A percentile compares a stretch with the other conserved stretches of the same genome.
These are phyloP conservation scores for Montipora efflorescens DNA, from an alignment of 64 coral and sea anemone genomes.

Conservation along the genomic window DNA sequence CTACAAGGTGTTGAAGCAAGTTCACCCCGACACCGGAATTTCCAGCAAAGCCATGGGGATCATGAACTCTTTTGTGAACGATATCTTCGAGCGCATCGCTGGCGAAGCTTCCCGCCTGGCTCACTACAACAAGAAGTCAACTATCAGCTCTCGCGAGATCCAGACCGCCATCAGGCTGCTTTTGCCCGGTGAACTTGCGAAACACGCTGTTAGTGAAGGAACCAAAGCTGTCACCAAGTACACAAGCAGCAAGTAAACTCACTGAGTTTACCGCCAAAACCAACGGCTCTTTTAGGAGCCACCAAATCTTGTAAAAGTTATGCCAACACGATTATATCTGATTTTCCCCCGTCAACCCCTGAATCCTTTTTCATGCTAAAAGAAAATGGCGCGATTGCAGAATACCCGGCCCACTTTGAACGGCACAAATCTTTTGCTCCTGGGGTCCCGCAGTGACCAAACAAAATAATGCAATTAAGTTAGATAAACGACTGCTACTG, in stretches of 20 bases:
- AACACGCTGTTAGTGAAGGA: conserved; percentile 55
- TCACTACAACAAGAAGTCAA: conserved; percentile 72
- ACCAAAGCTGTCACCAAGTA: conserved; percentile 57
- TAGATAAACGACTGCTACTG: too few relatives aligned
- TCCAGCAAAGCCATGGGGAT: conserved; percentile 76
- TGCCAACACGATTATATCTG: neutral
- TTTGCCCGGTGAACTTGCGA: conserved; percentile 45
- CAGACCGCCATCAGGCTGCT: conserved; percentile 60
- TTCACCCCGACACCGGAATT: conserved; percentile 69
- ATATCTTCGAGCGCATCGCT: conserved; percentile 84
- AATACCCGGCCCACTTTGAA: too few relatives aligned
- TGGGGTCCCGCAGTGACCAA: too few relatives aligned
- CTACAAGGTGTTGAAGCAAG: conserved; percentile 71
- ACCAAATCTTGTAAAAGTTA: conserved; percentile 15
- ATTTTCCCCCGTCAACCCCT: too few relatives aligned
- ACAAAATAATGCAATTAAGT: too few relatives aligned
- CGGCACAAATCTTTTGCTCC: too few relatives aligned
- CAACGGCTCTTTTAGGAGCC: conserved; percentile 50
- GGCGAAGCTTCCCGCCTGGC: conserved; percentile 57
- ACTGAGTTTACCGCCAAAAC: conserved; percentile 38
- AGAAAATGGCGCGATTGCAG: too few relatives aligned
- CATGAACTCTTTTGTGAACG: conserved; percentile 82
- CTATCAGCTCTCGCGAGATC: conserved; percentile 54
- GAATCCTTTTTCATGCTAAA: too few relatives aligned
- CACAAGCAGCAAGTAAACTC: conserved; percentile 63